A percentile compares a stretch with the other conserved stretches of the same genome.
Evolutionary conservation across 1,140 invertebrate genomes (phyloP).

Genomic region (Lasioglossum albipes): DNA sequence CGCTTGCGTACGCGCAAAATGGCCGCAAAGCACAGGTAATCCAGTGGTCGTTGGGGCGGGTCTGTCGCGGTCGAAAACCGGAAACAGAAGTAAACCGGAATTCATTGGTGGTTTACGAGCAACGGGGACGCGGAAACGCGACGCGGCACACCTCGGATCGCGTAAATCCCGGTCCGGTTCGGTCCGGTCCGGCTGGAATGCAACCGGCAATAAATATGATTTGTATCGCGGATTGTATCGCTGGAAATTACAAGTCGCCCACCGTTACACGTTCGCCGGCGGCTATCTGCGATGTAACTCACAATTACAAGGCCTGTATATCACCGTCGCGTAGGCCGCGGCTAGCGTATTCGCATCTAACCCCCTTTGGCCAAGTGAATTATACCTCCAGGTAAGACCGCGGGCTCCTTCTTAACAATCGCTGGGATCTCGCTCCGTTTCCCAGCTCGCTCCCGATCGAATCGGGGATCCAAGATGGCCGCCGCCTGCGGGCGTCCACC

Average conservation of each 20-base stretch:
- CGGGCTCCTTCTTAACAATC: too few relatives aligned
- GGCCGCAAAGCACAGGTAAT: neutral
- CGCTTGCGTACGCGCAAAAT: neutral
- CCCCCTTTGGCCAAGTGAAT: neutral
- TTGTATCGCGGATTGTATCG: constrained; percentile 38
- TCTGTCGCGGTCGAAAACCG: neutral
- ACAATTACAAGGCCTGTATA: constrained; percentile 19
- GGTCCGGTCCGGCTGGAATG: neutral
- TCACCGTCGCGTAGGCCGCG: neutral
- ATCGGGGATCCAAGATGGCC: neutral
- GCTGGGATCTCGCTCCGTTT: too few relatives aligned
- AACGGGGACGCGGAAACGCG: neutral
- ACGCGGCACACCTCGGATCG: neutral
- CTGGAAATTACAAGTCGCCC: constrained; percentile 36
- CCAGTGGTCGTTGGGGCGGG: neutral
- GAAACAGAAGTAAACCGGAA: constrained; percentile 17
- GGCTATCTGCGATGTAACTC: constrained; percentile 28
- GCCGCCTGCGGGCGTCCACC: too few relatives aligned
- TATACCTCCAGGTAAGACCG: neutral
- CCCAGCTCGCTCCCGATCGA: too few relatives aligned
- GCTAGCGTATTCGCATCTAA: constrained; percentile 1
- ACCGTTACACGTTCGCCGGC: constrained; percentile 6
- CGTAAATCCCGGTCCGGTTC: neutral
- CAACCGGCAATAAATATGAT: constrained; percentile 36
- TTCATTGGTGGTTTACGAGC: constrained; percentile 21